Conservation (phyloP, 2,888 invertebrate species). For the Parascotia fuliginaria region DNA sequence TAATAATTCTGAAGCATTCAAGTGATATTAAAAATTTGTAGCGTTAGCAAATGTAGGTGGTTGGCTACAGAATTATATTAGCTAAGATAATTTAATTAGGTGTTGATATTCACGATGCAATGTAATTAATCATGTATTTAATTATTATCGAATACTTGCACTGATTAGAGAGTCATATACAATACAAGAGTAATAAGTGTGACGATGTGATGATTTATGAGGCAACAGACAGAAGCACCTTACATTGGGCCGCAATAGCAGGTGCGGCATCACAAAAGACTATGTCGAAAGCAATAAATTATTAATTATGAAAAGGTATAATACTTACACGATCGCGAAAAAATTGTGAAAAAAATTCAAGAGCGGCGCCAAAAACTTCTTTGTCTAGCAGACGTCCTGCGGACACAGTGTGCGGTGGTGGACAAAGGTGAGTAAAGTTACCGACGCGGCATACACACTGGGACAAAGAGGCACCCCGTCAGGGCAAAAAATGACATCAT, state of each 20-base stretch:
- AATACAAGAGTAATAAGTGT: constrained; percentile 26
- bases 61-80: too few species aligned
- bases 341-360: constrained; percentile 60
- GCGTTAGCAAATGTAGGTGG: too few species aligned
- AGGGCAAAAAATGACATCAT: constrained; percentile 85
- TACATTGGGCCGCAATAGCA: constrained; percentile 57
- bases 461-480: constrained; percentile 75
- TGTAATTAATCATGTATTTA: too few species aligned
- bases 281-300: constrained; percentile 81
- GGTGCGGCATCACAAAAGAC: constrained; percentile 71
- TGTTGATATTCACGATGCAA: too few species aligned
- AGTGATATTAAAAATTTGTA: too few species aligned
- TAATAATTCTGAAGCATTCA: too few species aligned
- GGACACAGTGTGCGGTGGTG: constrained; percentile 60
- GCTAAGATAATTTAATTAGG: too few species aligned
- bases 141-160: not conserved
- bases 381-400: constrained; percentile 80
- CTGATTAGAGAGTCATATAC: constrained; percentile 15
- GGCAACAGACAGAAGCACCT: constrained; percentile 77
- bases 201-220: constrained; percentile 69
- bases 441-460: constrained; percentile 67
- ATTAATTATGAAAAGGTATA: constrained; percentile 83
- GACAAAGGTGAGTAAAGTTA: constrained; percentile 68
- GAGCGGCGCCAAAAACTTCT: constrained; percentile 80
- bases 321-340: constrained; percentile 65